Conservation (phyloP, 1,140 invertebrate species). For the Bombus breviceps region DNA sequence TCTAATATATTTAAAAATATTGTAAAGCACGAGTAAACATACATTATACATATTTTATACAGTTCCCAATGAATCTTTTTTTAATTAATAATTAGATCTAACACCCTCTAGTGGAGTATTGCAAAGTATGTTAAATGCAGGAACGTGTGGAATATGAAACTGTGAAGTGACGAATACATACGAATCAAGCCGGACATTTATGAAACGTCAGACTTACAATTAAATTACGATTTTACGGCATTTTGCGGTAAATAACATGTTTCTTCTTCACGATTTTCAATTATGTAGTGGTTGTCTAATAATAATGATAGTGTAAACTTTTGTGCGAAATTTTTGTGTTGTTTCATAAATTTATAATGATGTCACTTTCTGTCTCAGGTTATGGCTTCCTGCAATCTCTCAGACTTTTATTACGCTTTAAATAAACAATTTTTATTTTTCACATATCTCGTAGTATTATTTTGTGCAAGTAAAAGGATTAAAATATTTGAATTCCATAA, state of each 20-base stretch:
- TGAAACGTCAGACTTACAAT: constrained; percentile 45
- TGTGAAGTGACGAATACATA: constrained; percentile 24
- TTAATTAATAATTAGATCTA: constrained; percentile 19
- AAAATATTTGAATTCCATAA: not conserved
- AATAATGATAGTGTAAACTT: not conserved
- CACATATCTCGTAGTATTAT: not conserved
- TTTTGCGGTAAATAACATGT: constrained; percentile 30
- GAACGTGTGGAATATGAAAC: constrained; percentile 49
- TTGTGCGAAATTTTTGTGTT: constrained; percentile 7
- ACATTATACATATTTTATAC: not conserved
- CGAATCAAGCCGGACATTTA: constrained; percentile 54
- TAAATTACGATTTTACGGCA: constrained; percentile 33
- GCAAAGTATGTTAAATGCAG: constrained; percentile 43
- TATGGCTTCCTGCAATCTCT: constrained; percentile 46
- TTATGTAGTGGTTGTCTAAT: not conserved
- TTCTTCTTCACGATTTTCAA: not conserved
- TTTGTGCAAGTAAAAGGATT: not conserved
- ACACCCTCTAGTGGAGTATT: constrained; percentile 54
- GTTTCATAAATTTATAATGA: constrained; percentile 28
- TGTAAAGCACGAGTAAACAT: not conserved
- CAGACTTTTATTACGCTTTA: constrained; percentile 41
- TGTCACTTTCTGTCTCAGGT: constrained; percentile 59
- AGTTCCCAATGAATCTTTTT: not conserved
- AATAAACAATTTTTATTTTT: constrained; percentile 41
- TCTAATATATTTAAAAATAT: not conserved